Conservation (phyloP, 1,140 invertebrate genomes). For the Aricia agestis region DNA sequence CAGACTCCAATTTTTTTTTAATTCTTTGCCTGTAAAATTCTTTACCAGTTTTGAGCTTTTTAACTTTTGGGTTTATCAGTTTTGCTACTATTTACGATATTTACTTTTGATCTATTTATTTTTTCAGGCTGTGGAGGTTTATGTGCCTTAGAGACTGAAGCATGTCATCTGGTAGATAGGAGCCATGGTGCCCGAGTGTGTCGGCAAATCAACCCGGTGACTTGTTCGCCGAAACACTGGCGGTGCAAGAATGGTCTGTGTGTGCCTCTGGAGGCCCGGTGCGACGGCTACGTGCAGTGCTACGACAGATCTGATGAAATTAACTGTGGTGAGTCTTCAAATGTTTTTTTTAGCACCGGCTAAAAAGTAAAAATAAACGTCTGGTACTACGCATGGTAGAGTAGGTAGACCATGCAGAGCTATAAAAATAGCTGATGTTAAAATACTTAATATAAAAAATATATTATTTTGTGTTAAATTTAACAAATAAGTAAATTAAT, state of each 20-base stretch:
- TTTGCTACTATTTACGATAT: too few relatives aligned
- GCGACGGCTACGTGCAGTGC: conserved; percentile 87
- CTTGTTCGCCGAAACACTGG: conserved; percentile 79
- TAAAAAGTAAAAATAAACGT: too few relatives aligned
- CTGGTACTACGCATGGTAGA: too few relatives aligned
- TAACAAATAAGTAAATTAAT: too few relatives aligned
- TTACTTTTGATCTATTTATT: too few relatives aligned
- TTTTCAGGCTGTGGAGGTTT: conserved; percentile 81
- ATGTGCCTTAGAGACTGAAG: conserved; percentile 82
- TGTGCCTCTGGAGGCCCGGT: conserved; percentile 80
- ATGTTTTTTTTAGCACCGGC: not conserved
- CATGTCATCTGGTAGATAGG: conserved; percentile 81
- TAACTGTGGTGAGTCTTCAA: conserved; percentile 81
- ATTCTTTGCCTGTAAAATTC: too few relatives aligned
- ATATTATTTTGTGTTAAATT: too few relatives aligned
- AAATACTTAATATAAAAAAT: too few relatives aligned
- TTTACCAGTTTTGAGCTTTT: too few relatives aligned
- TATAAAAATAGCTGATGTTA: too few relatives aligned
- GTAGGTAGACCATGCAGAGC: too few relatives aligned
- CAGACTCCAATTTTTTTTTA: too few relatives aligned
- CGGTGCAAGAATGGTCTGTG: conserved; percentile 85
- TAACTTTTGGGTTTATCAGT: not conserved
- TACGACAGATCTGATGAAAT: conserved; percentile 88
- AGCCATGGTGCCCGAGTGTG: conserved; percentile 72
- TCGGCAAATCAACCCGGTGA: conserved; percentile 53